phyloP scores from a whole-genome alignment of 2,797 vertebrate species.

The Heliangelus exortis region DNA sequence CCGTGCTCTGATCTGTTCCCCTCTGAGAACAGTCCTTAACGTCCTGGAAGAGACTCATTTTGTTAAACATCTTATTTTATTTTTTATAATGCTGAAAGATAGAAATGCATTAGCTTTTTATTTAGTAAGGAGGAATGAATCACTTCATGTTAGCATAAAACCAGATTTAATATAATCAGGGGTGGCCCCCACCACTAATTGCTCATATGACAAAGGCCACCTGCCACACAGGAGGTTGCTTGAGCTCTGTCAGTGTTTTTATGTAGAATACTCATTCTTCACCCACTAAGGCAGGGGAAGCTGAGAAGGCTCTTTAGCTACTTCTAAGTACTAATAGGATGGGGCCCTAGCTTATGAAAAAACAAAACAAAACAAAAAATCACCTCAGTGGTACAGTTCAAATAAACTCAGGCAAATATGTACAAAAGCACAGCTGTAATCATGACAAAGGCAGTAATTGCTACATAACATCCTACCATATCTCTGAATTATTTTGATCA shows the following conservation, averaged over 20 bases:
- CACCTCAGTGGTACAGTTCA: background rate
- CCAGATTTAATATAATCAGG: background rate
- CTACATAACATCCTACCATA: background rate
- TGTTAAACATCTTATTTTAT: conserved; percentile 38
- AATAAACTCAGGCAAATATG: conserved; percentile 13
- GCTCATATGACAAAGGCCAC: background rate
- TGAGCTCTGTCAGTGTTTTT: background rate
- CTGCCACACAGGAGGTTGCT: background rate
- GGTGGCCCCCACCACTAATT: background rate
- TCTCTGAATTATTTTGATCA: too few species aligned
- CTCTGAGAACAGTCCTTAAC: background rate
- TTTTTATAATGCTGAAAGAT: conserved; percentile 13
- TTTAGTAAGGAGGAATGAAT: conserved; percentile 51
- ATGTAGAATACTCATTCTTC: background rate
- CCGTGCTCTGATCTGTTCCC: background rate
- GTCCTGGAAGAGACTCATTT: background rate
- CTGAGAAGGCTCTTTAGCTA: background rate
- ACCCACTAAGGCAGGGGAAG: background rate
- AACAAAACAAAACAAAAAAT: background rate
- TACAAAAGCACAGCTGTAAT: background rate
- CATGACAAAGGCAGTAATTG: conserved; percentile 26
- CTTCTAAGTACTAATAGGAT: background rate
- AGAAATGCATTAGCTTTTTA: background rate
- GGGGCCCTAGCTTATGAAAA: background rate
- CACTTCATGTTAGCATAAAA: conserved; percentile 34